Conservation (phyloP, 2,113 vertebrate species). For the Danionella cerebrum region DNA sequence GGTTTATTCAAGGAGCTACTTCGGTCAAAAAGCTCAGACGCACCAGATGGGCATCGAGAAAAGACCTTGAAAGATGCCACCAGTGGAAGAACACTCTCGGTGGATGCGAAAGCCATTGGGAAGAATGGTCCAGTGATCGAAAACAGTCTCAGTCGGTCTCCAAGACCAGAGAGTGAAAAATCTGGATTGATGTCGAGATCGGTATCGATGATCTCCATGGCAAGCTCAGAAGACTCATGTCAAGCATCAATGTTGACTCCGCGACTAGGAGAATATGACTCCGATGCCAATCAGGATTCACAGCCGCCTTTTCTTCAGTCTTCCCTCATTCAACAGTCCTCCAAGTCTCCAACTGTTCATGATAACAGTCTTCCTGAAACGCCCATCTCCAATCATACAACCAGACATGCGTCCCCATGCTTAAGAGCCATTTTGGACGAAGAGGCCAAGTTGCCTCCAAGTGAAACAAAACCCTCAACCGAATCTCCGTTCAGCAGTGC, state of each 20-base stretch:
- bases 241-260: conserved; percentile 78
- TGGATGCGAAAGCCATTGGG: conserved; percentile 72
- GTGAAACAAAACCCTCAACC: conserved; percentile 65
- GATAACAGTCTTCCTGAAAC: conserved; percentile 74
- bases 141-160: conserved; percentile 75
- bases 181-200: conserved; percentile 80
- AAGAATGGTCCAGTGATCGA: conserved; percentile 71
- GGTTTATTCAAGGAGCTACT: conserved; percentile 77
- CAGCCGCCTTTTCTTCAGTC: conserved; percentile 87
- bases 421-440: conserved; percentile 81
- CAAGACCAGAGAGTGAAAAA: conserved; percentile 81
- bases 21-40: conserved; percentile 88
- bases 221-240: conserved; percentile 91
- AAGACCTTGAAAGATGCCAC: conserved; percentile 74
- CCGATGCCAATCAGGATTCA: conserved; percentile 80
- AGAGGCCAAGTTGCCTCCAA: conserved; percentile 69
- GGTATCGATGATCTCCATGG: conserved; percentile 82
- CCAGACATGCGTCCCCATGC: conserved; percentile 70
- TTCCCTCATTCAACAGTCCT: conserved; percentile 74
- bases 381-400: conserved; percentile 64
- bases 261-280: conserved; percentile 79
- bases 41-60: conserved; percentile 74
- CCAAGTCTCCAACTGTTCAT: conserved; percentile 78
- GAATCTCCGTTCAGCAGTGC: conserved; percentile 67
- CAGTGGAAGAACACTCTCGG: conserved; percentile 73